These are phyloP conservation scores for Okapia johnstoni DNA, from an alignment of 2,113 vertebrate species.

Conservation along the genomic window DNA sequence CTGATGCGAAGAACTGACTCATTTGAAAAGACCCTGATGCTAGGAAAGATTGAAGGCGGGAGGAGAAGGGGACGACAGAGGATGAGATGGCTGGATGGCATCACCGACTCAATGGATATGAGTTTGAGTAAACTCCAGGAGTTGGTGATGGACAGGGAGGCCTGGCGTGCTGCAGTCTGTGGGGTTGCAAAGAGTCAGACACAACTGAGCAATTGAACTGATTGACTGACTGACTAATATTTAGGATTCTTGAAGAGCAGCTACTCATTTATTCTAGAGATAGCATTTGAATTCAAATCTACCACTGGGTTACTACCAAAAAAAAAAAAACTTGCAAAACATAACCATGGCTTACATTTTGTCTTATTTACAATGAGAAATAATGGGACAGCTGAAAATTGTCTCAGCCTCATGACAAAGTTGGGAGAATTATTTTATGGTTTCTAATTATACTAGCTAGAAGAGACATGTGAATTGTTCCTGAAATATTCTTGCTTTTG, in stretches of 20 bases:
- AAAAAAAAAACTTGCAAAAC: not conserved
- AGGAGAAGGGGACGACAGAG: not conserved
- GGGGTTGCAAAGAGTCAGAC: not conserved
- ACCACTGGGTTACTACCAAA: not conserved
- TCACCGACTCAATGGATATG: not conserved
- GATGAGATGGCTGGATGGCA: not conserved
- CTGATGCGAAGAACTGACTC: not conserved
- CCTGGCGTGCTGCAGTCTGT: fast-evolving
- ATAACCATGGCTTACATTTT: not conserved
- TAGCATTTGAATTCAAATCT: slow-evolving; percentile 37
- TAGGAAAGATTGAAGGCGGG: not conserved
- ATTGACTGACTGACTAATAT: not conserved
- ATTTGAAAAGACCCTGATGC: not conserved
- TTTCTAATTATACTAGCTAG: slow-evolving; percentile 17
- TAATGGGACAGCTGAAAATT: slow-evolving; percentile 59
- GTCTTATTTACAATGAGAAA: slow-evolving; percentile 27
- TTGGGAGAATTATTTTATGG: slow-evolving; percentile 8
- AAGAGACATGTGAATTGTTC: not conserved
- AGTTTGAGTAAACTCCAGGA: not conserved
- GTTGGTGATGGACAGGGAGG: not conserved
- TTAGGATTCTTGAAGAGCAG: not conserved
- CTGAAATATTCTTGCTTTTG: slow-evolving; percentile 39
- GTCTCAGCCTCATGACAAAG: slow-evolving; percentile 37
- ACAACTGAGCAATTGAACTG: not conserved
- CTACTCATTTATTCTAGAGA: not conserved